Conservation (phyloP, 2,888 invertebrate species). For the Pristionchus maxplancki region DNA sequence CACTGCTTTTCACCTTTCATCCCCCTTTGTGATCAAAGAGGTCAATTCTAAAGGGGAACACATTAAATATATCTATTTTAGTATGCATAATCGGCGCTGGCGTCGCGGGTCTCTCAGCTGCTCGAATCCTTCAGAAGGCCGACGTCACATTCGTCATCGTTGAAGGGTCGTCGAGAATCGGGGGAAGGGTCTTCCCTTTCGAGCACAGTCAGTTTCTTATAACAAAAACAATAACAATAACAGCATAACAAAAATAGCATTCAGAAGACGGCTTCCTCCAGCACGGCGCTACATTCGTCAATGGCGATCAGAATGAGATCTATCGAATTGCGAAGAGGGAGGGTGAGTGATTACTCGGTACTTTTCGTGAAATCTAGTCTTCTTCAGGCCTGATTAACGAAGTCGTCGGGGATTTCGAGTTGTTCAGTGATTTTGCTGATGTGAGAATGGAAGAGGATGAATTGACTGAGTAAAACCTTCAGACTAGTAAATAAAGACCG, state of each 20-base stretch:
- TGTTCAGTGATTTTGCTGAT: background rate
- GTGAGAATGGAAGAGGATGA: background rate
- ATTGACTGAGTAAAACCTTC: background rate
- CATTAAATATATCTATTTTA: background rate
- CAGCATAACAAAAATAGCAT: no score
- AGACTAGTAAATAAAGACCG: no score
- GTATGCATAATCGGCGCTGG: slow-evolving; percentile 50
- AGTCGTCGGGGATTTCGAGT: slow-evolving; percentile 42
- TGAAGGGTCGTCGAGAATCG: slow-evolving; percentile 69
- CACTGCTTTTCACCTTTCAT: no score
- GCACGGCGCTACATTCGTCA: slow-evolving; percentile 73
- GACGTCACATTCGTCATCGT: slow-evolving; percentile 47
- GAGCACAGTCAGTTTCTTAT: background rate
- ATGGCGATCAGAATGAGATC: slow-evolving; percentile 70
- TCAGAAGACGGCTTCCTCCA: slow-evolving; percentile 66
- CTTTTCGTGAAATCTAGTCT: background rate
- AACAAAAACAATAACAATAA: no score
- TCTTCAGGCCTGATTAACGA: background rate
- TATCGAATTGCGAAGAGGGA: slow-evolving; percentile 62
- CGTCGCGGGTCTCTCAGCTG: slow-evolving; percentile 48
- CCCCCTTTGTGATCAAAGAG: no score
- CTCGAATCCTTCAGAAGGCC: slow-evolving; percentile 22
- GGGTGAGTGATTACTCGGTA: background rate
- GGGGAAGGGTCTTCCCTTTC: slow-evolving; percentile 71
- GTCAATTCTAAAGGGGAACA: no score